Conservation (phyloP, 2,797 vertebrate genomes). For the Spea hammondii region DNA sequence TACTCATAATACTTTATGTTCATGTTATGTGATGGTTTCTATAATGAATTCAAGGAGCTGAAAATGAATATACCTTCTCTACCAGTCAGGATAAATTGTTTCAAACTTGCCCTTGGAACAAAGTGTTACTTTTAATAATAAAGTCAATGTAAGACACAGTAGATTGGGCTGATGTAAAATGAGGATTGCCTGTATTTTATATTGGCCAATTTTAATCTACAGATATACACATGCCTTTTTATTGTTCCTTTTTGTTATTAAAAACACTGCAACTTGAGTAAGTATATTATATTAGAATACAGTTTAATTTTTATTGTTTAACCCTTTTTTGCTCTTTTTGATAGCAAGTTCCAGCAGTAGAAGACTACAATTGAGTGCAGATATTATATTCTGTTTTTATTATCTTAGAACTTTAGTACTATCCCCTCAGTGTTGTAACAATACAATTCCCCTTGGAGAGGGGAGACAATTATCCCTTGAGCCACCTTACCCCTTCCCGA, state of each 20-base stretch:
- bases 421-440: conserved; percentile 5
- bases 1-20: conserved; percentile 27
- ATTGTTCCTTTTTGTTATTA: too few species aligned
- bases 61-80: conserved; percentile 21
- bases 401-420: conserved; percentile 13
- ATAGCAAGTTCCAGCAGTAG: conserved; percentile 21
- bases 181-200: too few species aligned
- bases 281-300: too few species aligned
- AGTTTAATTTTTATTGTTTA: neutral
- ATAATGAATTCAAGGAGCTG: conserved; percentile 35
- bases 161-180: too few species aligned
- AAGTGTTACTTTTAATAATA: conserved; percentile 11
- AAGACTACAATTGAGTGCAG: neutral
- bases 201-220: too few species aligned
- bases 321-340: neutral
- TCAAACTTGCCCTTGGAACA: conserved; percentile 37
- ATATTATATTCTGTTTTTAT: conserved; percentile 40
- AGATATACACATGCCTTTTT: too few species aligned
- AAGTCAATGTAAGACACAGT: too few species aligned
- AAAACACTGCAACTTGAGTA: too few species aligned
- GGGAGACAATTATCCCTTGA: too few species aligned
- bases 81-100: conserved; percentile 13
- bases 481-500: too few species aligned
- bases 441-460: neutral
- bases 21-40: conserved; percentile 14